A percentile compares a stretch with the other conserved stretches of the same genome.
These are phyloP conservation scores for Pomacea maculata DNA, from an alignment of 1,140 invertebrate species.

Conservation along the genomic window DNA sequence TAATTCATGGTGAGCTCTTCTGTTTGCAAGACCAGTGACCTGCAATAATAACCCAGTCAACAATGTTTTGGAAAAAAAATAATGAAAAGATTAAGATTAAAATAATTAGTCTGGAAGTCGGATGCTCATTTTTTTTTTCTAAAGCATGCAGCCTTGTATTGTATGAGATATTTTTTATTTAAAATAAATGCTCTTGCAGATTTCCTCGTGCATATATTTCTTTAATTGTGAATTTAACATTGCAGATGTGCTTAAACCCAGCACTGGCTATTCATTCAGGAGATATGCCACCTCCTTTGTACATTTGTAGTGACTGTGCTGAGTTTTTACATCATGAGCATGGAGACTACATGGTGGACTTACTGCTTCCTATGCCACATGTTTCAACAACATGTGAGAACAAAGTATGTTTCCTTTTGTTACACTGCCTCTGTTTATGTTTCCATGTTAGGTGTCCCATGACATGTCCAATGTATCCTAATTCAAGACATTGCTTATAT, in stretches of 20 bases:
- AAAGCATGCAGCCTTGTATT: too few species aligned
- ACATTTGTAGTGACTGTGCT: conserved; percentile 95
- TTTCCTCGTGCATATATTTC: neutral
- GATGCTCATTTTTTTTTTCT: too few species aligned
- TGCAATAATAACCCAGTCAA: too few species aligned
- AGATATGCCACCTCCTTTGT: conserved; percentile 89
- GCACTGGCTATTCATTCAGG: conserved; percentile 72
- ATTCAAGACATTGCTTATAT: too few species aligned
- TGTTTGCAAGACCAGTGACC: too few species aligned
- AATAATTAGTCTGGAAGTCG: too few species aligned
- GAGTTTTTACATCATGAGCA: conserved; percentile 82
- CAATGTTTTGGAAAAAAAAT: too few species aligned
- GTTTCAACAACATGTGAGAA: conserved; percentile 96
- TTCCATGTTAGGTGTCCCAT: neutral
- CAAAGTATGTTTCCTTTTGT: conserved; percentile 74
- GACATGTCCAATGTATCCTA: too few species aligned
- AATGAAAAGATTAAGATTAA: too few species aligned
- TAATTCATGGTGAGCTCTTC: too few species aligned
- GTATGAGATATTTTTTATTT: neutral
- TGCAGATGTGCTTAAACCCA: conserved; percentile 70
- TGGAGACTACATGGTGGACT: conserved; percentile 85
- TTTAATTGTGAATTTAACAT: conserved; percentile 14
- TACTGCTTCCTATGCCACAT: conserved; percentile 93
- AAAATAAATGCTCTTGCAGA: neutral
- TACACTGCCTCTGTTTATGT: neutral